phyloP scores from a whole-genome alignment of 2,888 invertebrate species.

The Trypoxylon attenuatum region DNA sequence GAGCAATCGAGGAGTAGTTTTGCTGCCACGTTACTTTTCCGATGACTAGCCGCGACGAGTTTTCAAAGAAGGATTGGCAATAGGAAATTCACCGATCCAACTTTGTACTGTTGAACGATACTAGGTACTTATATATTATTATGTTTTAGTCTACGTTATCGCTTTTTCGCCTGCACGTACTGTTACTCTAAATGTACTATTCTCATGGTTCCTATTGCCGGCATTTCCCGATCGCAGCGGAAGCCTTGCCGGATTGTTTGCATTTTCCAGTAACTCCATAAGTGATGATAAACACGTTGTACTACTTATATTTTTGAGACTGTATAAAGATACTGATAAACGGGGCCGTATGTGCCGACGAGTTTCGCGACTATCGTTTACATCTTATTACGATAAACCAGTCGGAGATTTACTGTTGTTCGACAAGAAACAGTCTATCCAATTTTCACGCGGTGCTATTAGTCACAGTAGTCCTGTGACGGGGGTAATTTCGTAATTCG shows the following conservation, averaged over 20 bases:
- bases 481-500: constrained; percentile 1
- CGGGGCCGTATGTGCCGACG: constrained; percentile 6
- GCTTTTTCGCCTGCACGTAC: constrained; percentile 22
- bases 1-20: too few relatives aligned
- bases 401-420: too few relatives aligned
- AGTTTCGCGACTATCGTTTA: constrained; percentile 19
- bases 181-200: constrained; percentile 28
- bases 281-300: constrained; percentile 21
- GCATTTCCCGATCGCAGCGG: constrained; percentile 40
- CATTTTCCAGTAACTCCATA: constrained; percentile 30
- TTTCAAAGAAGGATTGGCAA: too few relatives aligned
- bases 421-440: constrained; percentile 4
- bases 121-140: not conserved
- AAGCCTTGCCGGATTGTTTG: constrained; percentile 37
- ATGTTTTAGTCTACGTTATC: not conserved
- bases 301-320: constrained; percentile 48
- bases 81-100: too few relatives aligned
- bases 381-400: not conserved
- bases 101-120: not conserved
- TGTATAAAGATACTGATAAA: constrained; percentile 27
- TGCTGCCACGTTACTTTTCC: too few relatives aligned
- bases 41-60: too few relatives aligned
- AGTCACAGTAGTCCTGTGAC: constrained; percentile 25
- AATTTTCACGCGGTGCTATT: constrained; percentile 36
- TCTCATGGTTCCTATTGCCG: constrained; percentile 53